These are phyloP conservation scores for Cephus pygmeus DNA, from an alignment of 2,888 invertebrate genomes.

Conservation along the genomic window DNA sequence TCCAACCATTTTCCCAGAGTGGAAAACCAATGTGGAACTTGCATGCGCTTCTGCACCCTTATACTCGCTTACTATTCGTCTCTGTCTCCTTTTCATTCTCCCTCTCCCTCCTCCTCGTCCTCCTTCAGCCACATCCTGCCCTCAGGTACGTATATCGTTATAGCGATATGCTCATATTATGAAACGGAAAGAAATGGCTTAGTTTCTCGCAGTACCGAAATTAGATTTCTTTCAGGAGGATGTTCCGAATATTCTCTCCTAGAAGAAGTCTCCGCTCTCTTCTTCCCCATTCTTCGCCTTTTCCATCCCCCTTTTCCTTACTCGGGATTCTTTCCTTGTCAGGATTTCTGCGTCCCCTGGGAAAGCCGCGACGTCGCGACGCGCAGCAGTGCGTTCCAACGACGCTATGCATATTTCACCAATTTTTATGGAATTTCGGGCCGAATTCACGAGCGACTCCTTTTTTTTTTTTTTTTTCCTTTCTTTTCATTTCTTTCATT, in stretches of 20 bases:
- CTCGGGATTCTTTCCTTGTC: constrained; percentile 16
- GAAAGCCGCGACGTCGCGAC: constrained; percentile 46
- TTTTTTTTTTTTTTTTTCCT: neutral
- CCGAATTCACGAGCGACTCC: too few species aligned
- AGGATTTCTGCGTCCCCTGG: constrained; percentile 50
- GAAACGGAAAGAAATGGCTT: constrained; percentile 47
- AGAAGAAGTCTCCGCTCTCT: constrained; percentile 19
- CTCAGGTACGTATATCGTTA: neutral
- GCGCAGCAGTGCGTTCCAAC: constrained; percentile 39
- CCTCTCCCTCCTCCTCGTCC: too few species aligned
- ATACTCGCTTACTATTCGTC: neutral
- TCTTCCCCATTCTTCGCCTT: constrained; percentile 19
- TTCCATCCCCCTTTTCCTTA: constrained; percentile 1
- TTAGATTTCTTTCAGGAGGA: constrained; percentile 56
- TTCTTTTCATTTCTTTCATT: constrained; percentile 3
- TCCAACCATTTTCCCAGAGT: constrained; percentile 1
- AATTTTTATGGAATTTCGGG: constrained; percentile 58
- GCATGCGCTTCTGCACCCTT: neutral
- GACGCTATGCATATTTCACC: constrained; percentile 59
- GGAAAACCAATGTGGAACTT: neutral
- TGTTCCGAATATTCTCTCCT: constrained; percentile 49
- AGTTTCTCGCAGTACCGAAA: constrained; percentile 48
- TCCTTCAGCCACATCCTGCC: neutral
- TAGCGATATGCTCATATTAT: constrained; percentile 36
- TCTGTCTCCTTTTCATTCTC: too few species aligned